Percentiles rank a stretch among this genome's conserved stretches.
These are phyloP conservation scores for Brachionus calyciflorus DNA, from an alignment of 1,140 invertebrate genomes.

Conservation along the genomic window DNA sequence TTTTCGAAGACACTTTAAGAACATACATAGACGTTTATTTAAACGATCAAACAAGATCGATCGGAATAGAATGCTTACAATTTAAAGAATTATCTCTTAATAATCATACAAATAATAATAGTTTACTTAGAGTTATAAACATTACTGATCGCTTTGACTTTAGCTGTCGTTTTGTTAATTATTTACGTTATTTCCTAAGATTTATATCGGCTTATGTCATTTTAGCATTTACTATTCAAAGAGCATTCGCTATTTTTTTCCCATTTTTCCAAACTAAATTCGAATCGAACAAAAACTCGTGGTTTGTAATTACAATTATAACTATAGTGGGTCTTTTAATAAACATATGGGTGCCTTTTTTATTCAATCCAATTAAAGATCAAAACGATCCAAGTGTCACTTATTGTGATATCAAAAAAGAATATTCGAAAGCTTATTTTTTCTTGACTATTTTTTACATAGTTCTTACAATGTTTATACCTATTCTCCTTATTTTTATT, in stretches of 20 bases:
- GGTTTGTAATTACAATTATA: not conserved
- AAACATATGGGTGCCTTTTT: slow-evolving; percentile 44
- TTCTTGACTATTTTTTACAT: slow-evolving; percentile 30
- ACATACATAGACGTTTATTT: slow-evolving; percentile 35
- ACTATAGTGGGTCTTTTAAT: not conserved
- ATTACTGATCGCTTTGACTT: slow-evolving; percentile 22
- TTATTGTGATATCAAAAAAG: slow-evolving; percentile 43
- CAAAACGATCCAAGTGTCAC: not conserved
- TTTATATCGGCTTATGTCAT: slow-evolving; percentile 42
- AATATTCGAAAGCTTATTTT: slow-evolving; percentile 26
- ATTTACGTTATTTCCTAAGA: slow-evolving; percentile 41
- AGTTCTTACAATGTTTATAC: slow-evolving; percentile 30
- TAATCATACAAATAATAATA: slow-evolving; percentile 5
- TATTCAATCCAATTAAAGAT: slow-evolving; percentile 35
- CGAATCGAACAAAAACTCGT: slow-evolving; percentile 28
- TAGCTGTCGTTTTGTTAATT: slow-evolving; percentile 8
- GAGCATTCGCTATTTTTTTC: slow-evolving; percentile 19
- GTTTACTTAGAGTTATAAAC: not conserved
- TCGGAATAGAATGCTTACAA: not conserved
- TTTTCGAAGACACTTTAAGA: slow-evolving; percentile 40
- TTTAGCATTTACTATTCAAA: slow-evolving; percentile 32
- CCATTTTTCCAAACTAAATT: slow-evolving; percentile 38
- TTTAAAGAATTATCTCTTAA: not conserved
- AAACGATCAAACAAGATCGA: not conserved
- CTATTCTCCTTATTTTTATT: slow-evolving; percentile 23